Base-by-base conservation (phyloP, 2,888 invertebrate genomes). In the Lydus trimaculatus region DNA sequence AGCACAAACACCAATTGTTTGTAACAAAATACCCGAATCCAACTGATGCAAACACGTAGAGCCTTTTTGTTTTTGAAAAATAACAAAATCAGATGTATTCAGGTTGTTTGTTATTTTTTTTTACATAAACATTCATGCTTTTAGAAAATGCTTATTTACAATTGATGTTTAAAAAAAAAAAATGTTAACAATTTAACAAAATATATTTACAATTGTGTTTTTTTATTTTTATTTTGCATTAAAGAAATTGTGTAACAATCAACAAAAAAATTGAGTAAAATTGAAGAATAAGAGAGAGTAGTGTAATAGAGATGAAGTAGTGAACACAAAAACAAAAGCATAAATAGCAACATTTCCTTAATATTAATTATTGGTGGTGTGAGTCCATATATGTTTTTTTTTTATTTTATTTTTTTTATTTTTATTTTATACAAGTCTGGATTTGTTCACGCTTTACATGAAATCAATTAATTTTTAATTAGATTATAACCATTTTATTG, bases 381-480 rank as follows among this genome's bases (percentile, higher is more conserved):
- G 31, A 58, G 31, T 65, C 73, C 69, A 72, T 69, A 73, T 72
- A 72, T 75, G 73, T n/a, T 39, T 39, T n/a, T 39, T 11, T 36
- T 36, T 36, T 36, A 13, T 36, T 39, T 39, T n/a, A 39, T n/a
- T 39, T 39, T 39, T n/a, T 13, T 39, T 33, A 9, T 11, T 33
- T 11, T 33, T 33, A 6, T 36, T 36, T 36, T 36, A 36, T n/a
- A 43, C n/a, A 39, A 75, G 72, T 78, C 81, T 73, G 73, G 77
- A 74, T 72, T 17, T 75, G 71, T 75, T 83, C 80, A 82, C 78
- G 83, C 84, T 84, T 84, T 80, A 80, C 78, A 77, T 73, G 76
- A 73, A 79, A 78, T 71, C 75, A 75, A 76, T 73, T 73, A 78
- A 80, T 80, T 81, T 76, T 73, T 72, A 78, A 80, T 79, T 81